Percentiles rank a stretch among this genome's conserved stretches.
Evolutionary conservation across 2,113 vertebrate species (phyloP).

Genomic region (Misgurnus anguillicaudatus): DNA sequence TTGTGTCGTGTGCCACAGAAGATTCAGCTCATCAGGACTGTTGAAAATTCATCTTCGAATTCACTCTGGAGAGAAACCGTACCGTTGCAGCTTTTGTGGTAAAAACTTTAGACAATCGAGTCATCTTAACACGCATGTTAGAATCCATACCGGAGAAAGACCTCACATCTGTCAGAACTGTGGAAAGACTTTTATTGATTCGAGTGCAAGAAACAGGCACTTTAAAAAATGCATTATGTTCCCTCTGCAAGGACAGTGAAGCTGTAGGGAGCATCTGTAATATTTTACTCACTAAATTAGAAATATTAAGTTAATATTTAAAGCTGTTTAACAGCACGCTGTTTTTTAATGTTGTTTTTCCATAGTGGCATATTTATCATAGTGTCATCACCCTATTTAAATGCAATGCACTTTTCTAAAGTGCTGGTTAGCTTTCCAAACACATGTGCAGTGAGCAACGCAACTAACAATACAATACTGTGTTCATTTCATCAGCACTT

Average conservation of each 20-base stretch:
- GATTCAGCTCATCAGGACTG: conserved; percentile 48
- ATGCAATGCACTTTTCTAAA: not conserved
- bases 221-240: conserved; percentile 35
- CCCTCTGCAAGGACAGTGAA: conserved; percentile 4
- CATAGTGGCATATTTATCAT: not conserved
- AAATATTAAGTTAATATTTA: not conserved
- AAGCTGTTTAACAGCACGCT: not conserved
- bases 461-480: not conserved
- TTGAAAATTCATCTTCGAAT: conserved; percentile 51
- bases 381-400: not conserved
- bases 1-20: conserved; percentile 50
- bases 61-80: conserved; percentile 53
- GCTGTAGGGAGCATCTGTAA: no score
- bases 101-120: conserved; percentile 57
- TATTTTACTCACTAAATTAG: not conserved
- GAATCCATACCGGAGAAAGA: conserved; percentile 56
- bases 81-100: conserved; percentile 51
- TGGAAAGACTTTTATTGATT: conserved; percentile 51
- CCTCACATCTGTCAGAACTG: conserved; percentile 51
- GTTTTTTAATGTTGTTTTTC: not conserved
- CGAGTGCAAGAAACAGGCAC: conserved; percentile 53
- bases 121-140: conserved; percentile 49
- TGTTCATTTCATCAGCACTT: not conserved
- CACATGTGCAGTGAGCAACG: not conserved
- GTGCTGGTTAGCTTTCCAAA: not conserved